These are phyloP conservation scores for Diachasma alloeum DNA, from an alignment of 1,140 invertebrate species.

Conservation along the genomic window DNA sequence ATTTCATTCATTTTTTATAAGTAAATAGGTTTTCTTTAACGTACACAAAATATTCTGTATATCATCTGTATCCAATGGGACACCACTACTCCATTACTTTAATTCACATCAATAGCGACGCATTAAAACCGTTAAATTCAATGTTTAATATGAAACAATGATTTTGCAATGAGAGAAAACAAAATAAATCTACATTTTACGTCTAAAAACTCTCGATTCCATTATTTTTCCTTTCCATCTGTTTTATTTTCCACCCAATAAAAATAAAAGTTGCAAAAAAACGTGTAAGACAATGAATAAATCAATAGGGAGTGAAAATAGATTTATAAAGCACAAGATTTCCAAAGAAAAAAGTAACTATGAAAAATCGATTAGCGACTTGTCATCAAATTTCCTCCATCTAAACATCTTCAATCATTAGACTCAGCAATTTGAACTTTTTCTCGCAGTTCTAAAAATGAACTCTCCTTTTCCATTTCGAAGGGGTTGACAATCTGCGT, in stretches of 20 bases:
- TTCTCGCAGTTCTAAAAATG: not conserved
- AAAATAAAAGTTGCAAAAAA: too few species aligned
- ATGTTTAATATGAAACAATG: not conserved
- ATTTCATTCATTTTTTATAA: not conserved
- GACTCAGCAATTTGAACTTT: not conserved
- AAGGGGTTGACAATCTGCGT: conserved; percentile 30
- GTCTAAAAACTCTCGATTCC: not conserved
- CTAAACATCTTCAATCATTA: not conserved
- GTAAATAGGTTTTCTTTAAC: conserved; percentile 1
- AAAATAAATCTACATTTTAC: not conserved
- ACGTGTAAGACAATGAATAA: too few species aligned
- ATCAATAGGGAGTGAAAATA: not conserved
- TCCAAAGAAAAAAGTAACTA: not conserved
- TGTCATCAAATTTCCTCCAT: not conserved
- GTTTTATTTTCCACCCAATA: not conserved
- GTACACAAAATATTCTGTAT: not conserved
- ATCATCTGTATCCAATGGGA: not conserved
- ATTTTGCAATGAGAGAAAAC: not conserved
- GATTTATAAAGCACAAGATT: not conserved
- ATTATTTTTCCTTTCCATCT: not conserved
- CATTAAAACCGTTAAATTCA: not conserved
- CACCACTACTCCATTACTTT: not conserved
- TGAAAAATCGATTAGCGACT: not conserved
- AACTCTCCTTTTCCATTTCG: conserved; percentile 26
- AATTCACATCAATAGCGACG: not conserved